Evolutionary conservation across 2,113 vertebrate genomes (phyloP).

Genomic region (Protobothrops flavoviridis): DNA sequence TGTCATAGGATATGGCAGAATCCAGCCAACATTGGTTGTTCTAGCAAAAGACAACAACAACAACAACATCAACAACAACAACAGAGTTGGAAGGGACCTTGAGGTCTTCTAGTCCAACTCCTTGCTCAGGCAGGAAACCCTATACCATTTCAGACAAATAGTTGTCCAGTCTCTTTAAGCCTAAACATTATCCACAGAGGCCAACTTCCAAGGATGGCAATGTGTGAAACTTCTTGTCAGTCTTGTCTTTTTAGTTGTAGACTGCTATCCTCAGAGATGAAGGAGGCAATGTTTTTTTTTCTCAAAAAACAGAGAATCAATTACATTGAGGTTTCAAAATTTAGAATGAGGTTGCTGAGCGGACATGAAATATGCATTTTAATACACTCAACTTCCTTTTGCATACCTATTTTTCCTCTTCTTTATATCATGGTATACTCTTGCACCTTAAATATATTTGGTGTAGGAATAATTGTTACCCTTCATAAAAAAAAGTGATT

Average conservation of each 20-base stretch:
- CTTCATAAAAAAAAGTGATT: neutral
- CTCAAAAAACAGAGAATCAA: neutral
- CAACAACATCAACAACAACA: too few species aligned
- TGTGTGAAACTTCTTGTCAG: neutral
- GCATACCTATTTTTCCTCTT: neutral
- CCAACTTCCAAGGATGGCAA: neutral
- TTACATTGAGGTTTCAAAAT: neutral
- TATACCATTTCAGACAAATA: too few species aligned
- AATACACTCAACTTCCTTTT: neutral
- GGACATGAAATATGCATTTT: neutral
- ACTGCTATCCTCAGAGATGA: neutral
- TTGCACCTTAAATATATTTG: neutral
- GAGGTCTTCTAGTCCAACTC: too few species aligned
- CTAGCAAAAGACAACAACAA: neutral
- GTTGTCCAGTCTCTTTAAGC: neutral
- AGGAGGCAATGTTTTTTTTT: neutral
- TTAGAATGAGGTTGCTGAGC: neutral
- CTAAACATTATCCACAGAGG: neutral
- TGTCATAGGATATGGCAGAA: neutral
- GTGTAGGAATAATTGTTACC: neutral
- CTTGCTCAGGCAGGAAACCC: too few species aligned
- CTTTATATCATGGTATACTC: neutral
- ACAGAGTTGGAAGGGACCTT: too few species aligned
- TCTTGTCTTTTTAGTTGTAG: neutral
- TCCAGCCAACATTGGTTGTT: neutral